A percentile compares a stretch with the other conserved stretches of the same genome.
Conservation (phyloP, 2,888 invertebrate genomes). For the Saturnia pavonia region DNA sequence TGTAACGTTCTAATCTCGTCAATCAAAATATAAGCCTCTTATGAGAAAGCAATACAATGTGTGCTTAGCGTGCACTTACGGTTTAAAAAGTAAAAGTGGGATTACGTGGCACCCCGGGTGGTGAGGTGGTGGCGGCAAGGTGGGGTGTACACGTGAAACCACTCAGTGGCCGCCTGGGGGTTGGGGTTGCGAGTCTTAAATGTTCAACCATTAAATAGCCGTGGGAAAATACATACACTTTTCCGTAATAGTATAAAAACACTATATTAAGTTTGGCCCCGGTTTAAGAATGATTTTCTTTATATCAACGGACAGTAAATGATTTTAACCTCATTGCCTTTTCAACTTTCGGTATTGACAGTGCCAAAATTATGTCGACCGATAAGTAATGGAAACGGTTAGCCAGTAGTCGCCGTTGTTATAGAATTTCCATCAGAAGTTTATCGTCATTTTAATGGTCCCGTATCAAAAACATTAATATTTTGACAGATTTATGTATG, state of each 20-base stretch:
- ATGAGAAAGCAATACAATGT: slow-evolving; percentile 61
- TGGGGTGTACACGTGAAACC: slow-evolving; percentile 69
- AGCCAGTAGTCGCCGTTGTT: not conserved
- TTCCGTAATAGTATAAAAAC: not conserved
- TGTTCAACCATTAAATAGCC: slow-evolving; percentile 13
- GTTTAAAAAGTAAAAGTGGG: slow-evolving; percentile 70
- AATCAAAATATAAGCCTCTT: slow-evolving; percentile 45
- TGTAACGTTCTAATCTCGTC: slow-evolving; percentile 9
- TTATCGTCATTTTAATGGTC: not conserved
- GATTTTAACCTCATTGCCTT: too few relatives aligned
- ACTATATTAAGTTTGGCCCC: not conserved
- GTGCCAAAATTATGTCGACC: not conserved
- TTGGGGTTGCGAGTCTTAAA: slow-evolving; percentile 25
- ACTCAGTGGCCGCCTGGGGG: slow-evolving; percentile 55
- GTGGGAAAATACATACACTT: slow-evolving; percentile 1
- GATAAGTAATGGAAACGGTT: not conserved
- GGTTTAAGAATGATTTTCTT: not conserved
- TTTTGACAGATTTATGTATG: too few relatives aligned
- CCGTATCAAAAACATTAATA: not conserved
- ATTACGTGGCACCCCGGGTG: slow-evolving; percentile 50
- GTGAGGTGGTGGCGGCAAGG: slow-evolving; percentile 49
- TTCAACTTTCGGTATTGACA: too few relatives aligned
- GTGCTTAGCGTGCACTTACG: slow-evolving; percentile 36
- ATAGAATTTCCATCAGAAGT: not conserved
- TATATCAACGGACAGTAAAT: too few relatives aligned